Conservation (phyloP, 2,113 vertebrate species). For the Pluvialis apricaria region DNA sequence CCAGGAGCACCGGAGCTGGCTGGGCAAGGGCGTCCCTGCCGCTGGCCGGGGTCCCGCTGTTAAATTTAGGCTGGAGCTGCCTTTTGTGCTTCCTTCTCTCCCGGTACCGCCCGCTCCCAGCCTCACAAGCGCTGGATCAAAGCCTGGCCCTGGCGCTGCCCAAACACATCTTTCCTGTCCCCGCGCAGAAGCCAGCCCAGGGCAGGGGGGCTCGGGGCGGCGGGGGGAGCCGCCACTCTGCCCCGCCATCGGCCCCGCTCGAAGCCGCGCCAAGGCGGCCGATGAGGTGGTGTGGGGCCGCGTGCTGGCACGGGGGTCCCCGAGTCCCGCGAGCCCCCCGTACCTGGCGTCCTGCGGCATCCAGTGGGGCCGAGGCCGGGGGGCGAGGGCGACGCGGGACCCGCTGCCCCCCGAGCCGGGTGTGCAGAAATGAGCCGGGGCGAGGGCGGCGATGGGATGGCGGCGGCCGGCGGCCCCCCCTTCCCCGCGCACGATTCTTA, state of each 20-base stretch:
- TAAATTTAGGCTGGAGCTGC: constrained; percentile 31
- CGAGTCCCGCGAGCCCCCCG: neutral
- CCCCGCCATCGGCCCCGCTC: neutral
- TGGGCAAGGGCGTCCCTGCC: neutral
- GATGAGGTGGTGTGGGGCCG: neutral
- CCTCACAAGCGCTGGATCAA: neutral
- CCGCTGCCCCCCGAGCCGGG: neutral
- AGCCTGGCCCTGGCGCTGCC: neutral
- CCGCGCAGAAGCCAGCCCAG: neutral
- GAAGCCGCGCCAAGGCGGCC: neutral
- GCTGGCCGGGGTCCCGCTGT: constrained; percentile 10
- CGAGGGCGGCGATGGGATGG: constrained; percentile 42
- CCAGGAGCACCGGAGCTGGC: neutral
- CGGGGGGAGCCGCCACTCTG: neutral
- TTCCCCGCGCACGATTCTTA: constrained; percentile 61
- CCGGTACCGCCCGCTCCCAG: neutral
- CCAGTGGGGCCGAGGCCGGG: neutral
- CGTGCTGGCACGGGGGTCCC: neutral
- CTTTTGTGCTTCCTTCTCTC: constrained; percentile 34
- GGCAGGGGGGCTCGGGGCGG: neutral
- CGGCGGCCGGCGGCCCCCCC: constrained; percentile 28
- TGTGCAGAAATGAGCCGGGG: constrained; percentile 11
- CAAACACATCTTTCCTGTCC: constrained; percentile 21
- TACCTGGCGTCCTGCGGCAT: constrained; percentile 1
- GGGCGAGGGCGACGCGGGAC: neutral